A percentile compares a stretch with the other conserved stretches of the same genome.
phyloP scores from a whole-genome alignment of 2,888 invertebrate species.

The Aleiodes leptofemur region DNA sequence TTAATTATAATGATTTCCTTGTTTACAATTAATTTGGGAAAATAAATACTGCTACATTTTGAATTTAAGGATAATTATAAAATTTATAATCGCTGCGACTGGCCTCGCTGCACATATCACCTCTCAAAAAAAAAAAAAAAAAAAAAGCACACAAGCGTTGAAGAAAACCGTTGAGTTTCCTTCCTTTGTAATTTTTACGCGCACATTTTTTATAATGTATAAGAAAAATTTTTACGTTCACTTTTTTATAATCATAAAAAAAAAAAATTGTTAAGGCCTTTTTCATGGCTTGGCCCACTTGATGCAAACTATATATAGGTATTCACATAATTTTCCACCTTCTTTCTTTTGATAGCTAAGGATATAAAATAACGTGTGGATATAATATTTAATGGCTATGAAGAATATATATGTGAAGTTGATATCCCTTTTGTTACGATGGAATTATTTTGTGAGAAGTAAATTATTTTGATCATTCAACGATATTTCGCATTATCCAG shows the following conservation, averaged over 20 bases:
- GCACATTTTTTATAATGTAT: neutral
- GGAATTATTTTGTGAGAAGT: too few species aligned
- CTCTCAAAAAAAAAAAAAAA: slow-evolving; percentile 15
- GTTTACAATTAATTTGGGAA: neutral
- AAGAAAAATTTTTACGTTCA: neutral
- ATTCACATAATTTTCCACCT: too few species aligned
- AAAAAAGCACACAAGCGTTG: neutral
- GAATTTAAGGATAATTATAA: slow-evolving; percentile 52
- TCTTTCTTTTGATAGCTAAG: too few species aligned
- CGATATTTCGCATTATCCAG: too few species aligned
- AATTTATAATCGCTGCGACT: slow-evolving; percentile 56
- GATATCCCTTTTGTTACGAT: too few species aligned
- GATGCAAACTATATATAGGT: too few species aligned
- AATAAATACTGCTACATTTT: slow-evolving; percentile 43
- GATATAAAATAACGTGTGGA: too few species aligned
- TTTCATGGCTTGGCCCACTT: too few species aligned
- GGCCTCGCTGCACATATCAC: slow-evolving; percentile 65
- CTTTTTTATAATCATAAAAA: neutral
- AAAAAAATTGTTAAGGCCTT: too few species aligned
- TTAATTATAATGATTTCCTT: neutral
- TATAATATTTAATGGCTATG: too few species aligned
- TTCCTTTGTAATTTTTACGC: slow-evolving; percentile 20
- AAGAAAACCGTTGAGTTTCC: neutral
- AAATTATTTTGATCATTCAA: too few species aligned
- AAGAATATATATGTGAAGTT: too few species aligned